Evolutionary conservation across 2,113 vertebrate genomes (phyloP).

Genomic region (Calidris pygmaea): DNA sequence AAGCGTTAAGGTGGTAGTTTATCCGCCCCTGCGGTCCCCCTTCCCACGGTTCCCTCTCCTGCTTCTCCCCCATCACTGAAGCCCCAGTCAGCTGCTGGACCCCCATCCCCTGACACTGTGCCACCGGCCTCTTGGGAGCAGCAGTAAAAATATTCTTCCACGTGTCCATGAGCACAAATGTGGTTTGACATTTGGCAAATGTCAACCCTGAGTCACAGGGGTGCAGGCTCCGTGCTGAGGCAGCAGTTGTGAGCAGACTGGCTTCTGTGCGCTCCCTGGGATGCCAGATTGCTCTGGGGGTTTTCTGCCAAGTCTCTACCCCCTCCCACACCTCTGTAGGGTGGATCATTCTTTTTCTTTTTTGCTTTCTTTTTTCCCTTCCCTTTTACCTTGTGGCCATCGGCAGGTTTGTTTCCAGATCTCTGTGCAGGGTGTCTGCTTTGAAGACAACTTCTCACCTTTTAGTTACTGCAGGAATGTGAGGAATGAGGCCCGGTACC

Average conservation of each 20-base stretch:
- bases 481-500: constrained; percentile 39
- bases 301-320: not conserved
- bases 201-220: not conserved
- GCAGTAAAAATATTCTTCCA: not conserved
- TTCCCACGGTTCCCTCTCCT: not conserved
- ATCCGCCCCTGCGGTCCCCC: not conserved
- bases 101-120: not conserved
- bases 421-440: not conserved
- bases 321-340: not conserved
- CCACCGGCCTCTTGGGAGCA: not conserved
- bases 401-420: constrained; percentile 37
- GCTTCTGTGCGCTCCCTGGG: not conserved
- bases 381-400: constrained; percentile 15
- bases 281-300: not conserved
- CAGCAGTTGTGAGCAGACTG: not conserved
- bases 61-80: not conserved
- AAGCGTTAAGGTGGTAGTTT: fast-evolving
- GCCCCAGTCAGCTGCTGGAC: not conserved
- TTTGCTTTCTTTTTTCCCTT: not conserved
- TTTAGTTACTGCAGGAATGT: constrained; percentile 43
- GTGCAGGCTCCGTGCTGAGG: not conserved
- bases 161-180: fast-evolving
- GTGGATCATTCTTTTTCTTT: not conserved
- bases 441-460: constrained; percentile 56
- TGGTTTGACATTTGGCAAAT: not conserved